Conservation (phyloP, 1,140 invertebrate genomes). For the Zophobas atratus region DNA sequence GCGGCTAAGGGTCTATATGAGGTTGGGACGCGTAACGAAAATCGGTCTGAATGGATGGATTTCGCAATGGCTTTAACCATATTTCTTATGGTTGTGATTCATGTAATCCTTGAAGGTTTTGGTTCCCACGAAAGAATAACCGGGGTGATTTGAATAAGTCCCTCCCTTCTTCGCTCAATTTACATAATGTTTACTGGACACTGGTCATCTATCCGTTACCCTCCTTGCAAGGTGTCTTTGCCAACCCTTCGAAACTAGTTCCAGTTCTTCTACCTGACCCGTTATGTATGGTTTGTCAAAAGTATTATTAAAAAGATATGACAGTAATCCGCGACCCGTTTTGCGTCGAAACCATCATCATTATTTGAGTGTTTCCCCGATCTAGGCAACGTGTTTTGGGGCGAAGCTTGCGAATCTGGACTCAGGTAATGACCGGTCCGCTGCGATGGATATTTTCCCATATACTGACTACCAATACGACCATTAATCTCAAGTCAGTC, state of each 20-base stretch:
- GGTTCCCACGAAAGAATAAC: constrained; percentile 54
- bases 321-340: constrained; percentile 44
- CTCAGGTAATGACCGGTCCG: constrained; percentile 44
- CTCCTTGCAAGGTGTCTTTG: constrained; percentile 55
- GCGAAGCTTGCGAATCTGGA: constrained; percentile 30
- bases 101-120: constrained; percentile 47
- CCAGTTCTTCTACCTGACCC: constrained; percentile 46
- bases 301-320: constrained; percentile 47
- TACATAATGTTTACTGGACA: constrained; percentile 62
- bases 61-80: constrained; percentile 35
- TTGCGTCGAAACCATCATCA: background rate
- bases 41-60: constrained; percentile 24
- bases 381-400: constrained; percentile 19
- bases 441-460: constrained; percentile 49
- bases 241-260: constrained; percentile 43
- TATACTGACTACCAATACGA: constrained; percentile 55
- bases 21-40: constrained; percentile 21
- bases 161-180: constrained; percentile 54
- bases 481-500: constrained; percentile 67
- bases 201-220: constrained; percentile 55
- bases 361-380: constrained; percentile 17
- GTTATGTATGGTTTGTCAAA: constrained; percentile 47
- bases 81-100: constrained; percentile 45
- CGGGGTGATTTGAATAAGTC: constrained; percentile 59
- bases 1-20: background rate